Conservation (phyloP, 2,113 vertebrate genomes). For the Acanthisitta chloris region DNA sequence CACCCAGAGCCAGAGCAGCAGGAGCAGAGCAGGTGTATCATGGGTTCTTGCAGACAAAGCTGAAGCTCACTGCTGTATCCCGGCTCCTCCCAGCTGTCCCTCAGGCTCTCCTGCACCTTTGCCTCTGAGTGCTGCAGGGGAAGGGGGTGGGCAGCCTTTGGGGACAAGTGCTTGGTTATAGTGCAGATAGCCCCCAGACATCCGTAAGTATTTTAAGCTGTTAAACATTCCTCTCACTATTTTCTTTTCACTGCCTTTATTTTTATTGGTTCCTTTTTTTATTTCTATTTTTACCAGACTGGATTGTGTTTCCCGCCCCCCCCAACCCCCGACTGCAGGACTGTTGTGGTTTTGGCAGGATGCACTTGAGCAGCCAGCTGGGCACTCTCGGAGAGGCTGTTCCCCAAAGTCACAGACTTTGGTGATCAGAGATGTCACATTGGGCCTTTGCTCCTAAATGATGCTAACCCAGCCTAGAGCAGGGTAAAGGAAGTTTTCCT, state of each 20-base stretch:
- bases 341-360: not conserved
- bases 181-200: accelerated
- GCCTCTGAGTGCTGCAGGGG: not conserved
- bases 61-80: accelerated
- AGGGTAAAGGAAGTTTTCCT: not conserved
- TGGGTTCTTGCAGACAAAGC: not conserved
- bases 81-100: not conserved
- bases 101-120: not conserved
- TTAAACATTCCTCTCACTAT: not conserved
- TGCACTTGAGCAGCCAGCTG: not conserved
- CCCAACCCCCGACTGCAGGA: accelerated
- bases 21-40: not conserved
- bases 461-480: not conserved
- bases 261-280: not conserved
- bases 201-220: not conserved
- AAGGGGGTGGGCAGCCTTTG: not conserved
- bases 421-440: not conserved
- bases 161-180: not conserved
- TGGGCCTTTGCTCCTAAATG: not conserved
- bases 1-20: accelerated
- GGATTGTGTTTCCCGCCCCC: not conserved
- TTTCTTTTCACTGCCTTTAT: not conserved
- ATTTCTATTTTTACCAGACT: not conserved
- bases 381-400: accelerated
- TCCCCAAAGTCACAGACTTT: not conserved